phyloP scores from a whole-genome alignment of 2,888 invertebrate species.

The Dorcus hopei region DNA sequence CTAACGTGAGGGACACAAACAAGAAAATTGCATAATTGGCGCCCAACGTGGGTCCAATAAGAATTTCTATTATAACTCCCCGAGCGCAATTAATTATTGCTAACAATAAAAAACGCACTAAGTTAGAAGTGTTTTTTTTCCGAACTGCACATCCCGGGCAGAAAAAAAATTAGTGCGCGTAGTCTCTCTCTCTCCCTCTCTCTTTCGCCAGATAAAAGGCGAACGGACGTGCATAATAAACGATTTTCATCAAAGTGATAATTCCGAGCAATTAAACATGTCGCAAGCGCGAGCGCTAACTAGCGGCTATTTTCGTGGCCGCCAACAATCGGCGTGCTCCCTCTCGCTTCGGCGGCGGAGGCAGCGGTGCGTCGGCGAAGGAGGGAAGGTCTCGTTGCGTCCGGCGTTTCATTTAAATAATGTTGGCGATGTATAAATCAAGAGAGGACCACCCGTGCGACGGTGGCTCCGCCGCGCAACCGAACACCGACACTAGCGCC shows the following conservation, averaged over 20 bases:
- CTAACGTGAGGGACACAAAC: no score
- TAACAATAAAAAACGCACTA: no score
- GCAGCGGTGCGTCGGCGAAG: neutral
- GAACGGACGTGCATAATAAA: conserved; percentile 13
- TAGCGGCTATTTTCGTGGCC: conserved; percentile 26
- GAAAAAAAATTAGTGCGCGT: neutral
- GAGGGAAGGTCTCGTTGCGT: conserved; percentile 3
- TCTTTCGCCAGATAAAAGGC: conserved; percentile 2
- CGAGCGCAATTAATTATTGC: no score
- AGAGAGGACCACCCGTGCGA: conserved; percentile 44
- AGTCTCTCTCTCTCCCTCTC: conserved; percentile 11
- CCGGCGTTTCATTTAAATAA: conserved; percentile 45
- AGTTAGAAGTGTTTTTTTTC: no score
- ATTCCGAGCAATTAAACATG: conserved; percentile 36
- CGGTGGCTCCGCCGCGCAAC: conserved; percentile 43
- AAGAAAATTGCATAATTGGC: no score
- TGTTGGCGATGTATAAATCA: conserved; percentile 49
- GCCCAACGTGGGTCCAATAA: no score
- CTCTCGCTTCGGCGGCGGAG: conserved; percentile 18
- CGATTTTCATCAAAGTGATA: conserved; percentile 30
- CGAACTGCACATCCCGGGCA: no score
- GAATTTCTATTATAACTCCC: no score
- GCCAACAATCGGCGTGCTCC: conserved; percentile 12
- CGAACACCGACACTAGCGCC: conserved; percentile 50
- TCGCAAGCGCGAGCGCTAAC: conserved; percentile 34